Evolutionary conservation across 2,113 vertebrate genomes (phyloP), one percentile per base, ranked within the genome.

Genomic region (Lynx canadensis): DNA sequence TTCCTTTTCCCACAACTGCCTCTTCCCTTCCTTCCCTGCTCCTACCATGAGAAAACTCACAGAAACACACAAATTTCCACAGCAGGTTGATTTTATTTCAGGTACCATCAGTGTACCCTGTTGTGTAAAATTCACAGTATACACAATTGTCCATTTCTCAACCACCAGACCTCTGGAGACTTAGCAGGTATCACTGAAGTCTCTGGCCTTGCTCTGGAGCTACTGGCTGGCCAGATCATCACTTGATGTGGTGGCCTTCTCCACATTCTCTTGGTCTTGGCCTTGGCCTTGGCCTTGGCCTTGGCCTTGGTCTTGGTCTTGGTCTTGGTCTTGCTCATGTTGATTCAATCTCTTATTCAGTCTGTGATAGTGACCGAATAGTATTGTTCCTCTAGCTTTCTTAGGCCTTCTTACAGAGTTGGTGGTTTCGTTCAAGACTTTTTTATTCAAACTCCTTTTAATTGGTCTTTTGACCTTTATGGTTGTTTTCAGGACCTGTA

Each of bases 51-150:
- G 19, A 89, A 50, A 93, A 87, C 7, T 66, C 36, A 2, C 16
- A 81, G 52, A 66, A 50, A 69, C 14, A 33, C 1, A 50, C 1
- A 33, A 15, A 23, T 76, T 74, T 92, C 83, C 36, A n/a, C 21
- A 94, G 60, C 57, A 57, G 36, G 10, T 12, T 65, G 23, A 19
- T 74, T 94, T 94, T 97, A 91, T 94, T 96, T 79, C 55, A 31
- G 74, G 45, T 12, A n/a, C 11, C 73, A 68, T 63, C 55, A 68
- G 1, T 79, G 71, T 38, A 82, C 7, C 65, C 36, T 87, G 57
- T 57, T 73, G 36, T 76, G 52, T 71, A 73, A 78, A 82, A 83
- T 69, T 50, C 25, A 12, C 1, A 12, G n/a, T 25, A 45, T 85
- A 65, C 33, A 36, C 4, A 9, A 12, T 31, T 48, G 55, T 36